phyloP scores from a whole-genome alignment of 2,113 vertebrate species.

The Microcebus tavaratra region DNA sequence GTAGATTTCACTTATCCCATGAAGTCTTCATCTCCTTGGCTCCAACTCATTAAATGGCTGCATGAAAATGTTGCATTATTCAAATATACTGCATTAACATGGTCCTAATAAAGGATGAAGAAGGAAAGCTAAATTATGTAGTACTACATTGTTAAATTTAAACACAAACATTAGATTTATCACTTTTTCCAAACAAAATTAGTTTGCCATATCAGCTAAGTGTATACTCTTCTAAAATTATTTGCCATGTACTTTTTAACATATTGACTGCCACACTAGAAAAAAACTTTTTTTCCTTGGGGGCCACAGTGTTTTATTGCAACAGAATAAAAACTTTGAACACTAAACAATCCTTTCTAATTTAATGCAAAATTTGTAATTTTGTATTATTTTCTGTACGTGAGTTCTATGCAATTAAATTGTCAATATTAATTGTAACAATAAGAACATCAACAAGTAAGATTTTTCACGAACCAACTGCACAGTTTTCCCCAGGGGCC shows the following conservation, averaged over 20 bases:
- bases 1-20: background rate
- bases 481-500: no score
- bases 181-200: background rate
- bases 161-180: background rate
- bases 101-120: background rate
- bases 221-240: background rate
- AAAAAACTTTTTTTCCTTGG: no score
- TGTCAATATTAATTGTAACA: no score
- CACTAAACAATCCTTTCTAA: no score
- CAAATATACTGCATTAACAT: background rate
- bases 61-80: background rate
- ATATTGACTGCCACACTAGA: no score
- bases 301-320: no score
- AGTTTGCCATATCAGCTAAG: background rate
- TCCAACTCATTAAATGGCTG: background rate
- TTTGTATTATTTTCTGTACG: no score
- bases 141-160: background rate
- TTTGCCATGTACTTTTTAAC: background rate
- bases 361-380: no score
- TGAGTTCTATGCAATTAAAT: no score
- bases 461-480: no score
- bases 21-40: rapidly evolving
- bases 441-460: no score
- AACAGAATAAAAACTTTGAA: no score
- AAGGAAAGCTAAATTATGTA: background rate